Conservation (phyloP, 2,888 invertebrate species). For the Parnassius glacialis region DNA sequence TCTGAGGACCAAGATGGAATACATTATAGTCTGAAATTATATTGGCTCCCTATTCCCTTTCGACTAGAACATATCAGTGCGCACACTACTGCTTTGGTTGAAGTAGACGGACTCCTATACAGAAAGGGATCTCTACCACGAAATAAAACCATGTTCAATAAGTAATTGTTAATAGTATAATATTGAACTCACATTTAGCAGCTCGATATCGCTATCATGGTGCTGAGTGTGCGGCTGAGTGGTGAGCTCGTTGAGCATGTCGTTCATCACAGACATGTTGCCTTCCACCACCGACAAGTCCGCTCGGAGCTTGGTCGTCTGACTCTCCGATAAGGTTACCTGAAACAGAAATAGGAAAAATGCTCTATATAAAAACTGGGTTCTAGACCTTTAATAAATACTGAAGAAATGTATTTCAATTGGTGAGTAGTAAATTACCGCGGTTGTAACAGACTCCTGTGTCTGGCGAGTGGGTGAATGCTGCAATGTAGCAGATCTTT, state of each 20-base stretch:
- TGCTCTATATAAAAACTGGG: constrained; percentile 20
- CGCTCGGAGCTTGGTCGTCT: constrained; percentile 92
- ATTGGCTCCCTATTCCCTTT: too few relatives aligned
- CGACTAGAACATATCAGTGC: too few relatives aligned
- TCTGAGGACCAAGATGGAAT: too few relatives aligned
- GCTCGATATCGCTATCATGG: constrained; percentile 91
- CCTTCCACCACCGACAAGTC: constrained; percentile 96
- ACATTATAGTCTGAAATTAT: too few relatives aligned
- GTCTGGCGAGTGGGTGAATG: constrained; percentile 52
- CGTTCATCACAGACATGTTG: constrained; percentile 95
- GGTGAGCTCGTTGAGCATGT: constrained; percentile 96
- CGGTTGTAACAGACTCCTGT: constrained; percentile 44
- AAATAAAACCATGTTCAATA: too few relatives aligned
- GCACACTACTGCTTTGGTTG: too few relatives aligned
- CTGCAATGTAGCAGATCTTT: constrained; percentile 45
- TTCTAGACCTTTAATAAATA: too few relatives aligned
- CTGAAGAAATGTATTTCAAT: too few relatives aligned
- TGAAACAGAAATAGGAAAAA: constrained; percentile 24
- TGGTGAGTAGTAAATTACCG: constrained; percentile 37
- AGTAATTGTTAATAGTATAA: too few relatives aligned
- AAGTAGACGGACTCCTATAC: too few relatives aligned
- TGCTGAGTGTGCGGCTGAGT: constrained; percentile 93
- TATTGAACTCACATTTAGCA: constrained; percentile 85
- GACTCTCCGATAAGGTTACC: constrained; percentile 84
- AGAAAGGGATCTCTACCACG: too few relatives aligned